Base-by-base conservation (phyloP, 2,797 vertebrate species). In the Tragelaphus eurycerus region DNA sequence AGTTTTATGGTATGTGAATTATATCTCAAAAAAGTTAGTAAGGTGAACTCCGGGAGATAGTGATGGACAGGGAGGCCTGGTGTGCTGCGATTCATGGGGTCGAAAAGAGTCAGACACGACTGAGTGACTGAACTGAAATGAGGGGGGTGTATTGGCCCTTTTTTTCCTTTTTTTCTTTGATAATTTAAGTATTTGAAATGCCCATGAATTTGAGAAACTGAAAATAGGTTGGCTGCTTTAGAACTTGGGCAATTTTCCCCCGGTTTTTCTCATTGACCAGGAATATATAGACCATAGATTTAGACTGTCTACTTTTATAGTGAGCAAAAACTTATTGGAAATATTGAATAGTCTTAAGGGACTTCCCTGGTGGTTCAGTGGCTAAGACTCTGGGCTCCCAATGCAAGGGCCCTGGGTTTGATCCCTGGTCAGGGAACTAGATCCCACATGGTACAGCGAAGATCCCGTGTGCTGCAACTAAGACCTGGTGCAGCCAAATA, bases 111-210 rank as follows among this genome's bases (percentile, higher is more conserved):
- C 11, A 11, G 48, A 48, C 48, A 48, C 0, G 48, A 48, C 48
- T 12, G 10, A 48, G 48, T 11, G 2, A 48, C 48, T 12, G 48
- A 48, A 48, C 2, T 48, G 48, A 46, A 46, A 7, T 46, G 46
- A 48, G 38, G 76, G n/a, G 4, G 4, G 38, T 92, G 92, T 95
- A 31, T 88, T 93, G 57, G 71, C 60, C 23, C 27, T 74, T 81
- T 83, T 74, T 57, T 15, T 12, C 27, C 86, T 89, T 90, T 89
- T 94, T 38, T 19, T 92, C 27, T 85, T 89, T 92, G 52, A 87
- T 92, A 93, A 88, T 48, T 94, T 27, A 96, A 88, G 12, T 90
- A 90, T 90, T 84, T 93, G 76, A 17, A 21, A 74, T 97, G 7
- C 91, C 62, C 25, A 55, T 93, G 46, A 92, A 79, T 93, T 57